Evolutionary conservation across 2,888 invertebrate species (phyloP), one percentile per base, ranked within the genome.

Genomic region (Sinelater perroti): DNA sequence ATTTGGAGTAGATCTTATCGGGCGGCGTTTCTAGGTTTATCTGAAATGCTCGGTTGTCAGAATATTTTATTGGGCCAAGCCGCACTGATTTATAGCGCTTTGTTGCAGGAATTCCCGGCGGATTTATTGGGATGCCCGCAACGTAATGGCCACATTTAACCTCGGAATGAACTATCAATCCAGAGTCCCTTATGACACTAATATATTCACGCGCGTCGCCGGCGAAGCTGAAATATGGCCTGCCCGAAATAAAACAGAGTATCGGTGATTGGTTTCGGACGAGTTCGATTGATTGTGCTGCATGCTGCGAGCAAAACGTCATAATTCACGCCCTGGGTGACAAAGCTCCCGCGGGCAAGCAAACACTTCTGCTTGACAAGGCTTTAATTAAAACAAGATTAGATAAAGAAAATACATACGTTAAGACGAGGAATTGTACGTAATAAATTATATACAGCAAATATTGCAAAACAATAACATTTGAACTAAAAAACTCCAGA

Each of bases 1-100:
- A 75, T 75, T 75, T 74, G 69, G 74, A 73, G 73, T 74, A 72
- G 71, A 72, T 72, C 67, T 68, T 71, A 72, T 73, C 72, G 63
- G 57, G 54, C 56, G 59, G 52, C 54, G 60, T 62, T 60, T 62
- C 57, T 56, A 56, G 45, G 51, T 63, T 61, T 58, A 55, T 56
- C 42, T 54, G 57, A 61, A 56, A 58, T 51, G 58, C 52, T 47
- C 57, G 53, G 58, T 64, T 60, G 61, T 60, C 53, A 56, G 64
- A 61, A 62, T 65, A 63, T 66, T 66, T 63, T 64, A 63, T 64
- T 63, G 58, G 57, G 56, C 51, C 33, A 35, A 52, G 46, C 38
- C 61, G 61, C 50, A 54, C 63, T 64, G 67, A 67, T 68, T 67
- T 67, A 67, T 67, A 61, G 56, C 58, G 62, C 59, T 61, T 63